Conservation (phyloP, 1,140 invertebrate species). For the Agraylea sexmaculata region DNA sequence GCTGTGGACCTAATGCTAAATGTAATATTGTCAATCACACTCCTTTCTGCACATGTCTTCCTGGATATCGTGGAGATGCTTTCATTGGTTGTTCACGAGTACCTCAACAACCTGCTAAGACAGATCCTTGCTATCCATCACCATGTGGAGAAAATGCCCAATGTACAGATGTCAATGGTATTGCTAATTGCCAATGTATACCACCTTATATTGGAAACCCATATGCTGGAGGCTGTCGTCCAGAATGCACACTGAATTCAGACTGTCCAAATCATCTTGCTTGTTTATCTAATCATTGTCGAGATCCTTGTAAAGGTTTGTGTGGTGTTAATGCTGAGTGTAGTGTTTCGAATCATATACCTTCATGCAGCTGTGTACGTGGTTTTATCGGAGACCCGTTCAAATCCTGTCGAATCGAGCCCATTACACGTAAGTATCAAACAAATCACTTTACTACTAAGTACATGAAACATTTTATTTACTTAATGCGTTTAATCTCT, state of each 20-base stretch:
- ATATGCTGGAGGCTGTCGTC: slow-evolving; percentile 61
- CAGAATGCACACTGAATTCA: slow-evolving; percentile 69
- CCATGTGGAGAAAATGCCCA: slow-evolving; percentile 73
- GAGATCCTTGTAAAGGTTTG: slow-evolving; percentile 77
- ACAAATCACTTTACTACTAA: background rate
- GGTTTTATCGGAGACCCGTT: slow-evolving; percentile 74
- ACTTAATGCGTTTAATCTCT: too few relatives aligned
- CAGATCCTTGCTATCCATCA: slow-evolving; percentile 63
- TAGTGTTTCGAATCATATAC: slow-evolving; percentile 68
- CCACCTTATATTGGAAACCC: slow-evolving; percentile 77
- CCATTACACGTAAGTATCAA: slow-evolving; percentile 40
- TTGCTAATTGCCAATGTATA: slow-evolving; percentile 65
- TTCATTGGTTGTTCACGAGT: slow-evolving; percentile 60
- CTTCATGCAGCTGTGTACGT: slow-evolving; percentile 62
- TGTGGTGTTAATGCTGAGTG: slow-evolving; percentile 78
- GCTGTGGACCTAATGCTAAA: slow-evolving; percentile 66
- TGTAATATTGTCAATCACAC: slow-evolving; percentile 73
- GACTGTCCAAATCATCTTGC: slow-evolving; percentile 71
- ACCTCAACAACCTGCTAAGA: slow-evolving; percentile 30
- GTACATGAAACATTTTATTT: background rate
- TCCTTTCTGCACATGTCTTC: slow-evolving; percentile 64
- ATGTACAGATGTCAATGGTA: slow-evolving; percentile 54
- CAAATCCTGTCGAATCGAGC: slow-evolving; percentile 55
- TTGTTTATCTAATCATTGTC: slow-evolving; percentile 73
- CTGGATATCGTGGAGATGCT: slow-evolving; percentile 69